Base-by-base conservation (phyloP, 1,140 invertebrate species). In the Zaprionus tsacasi region DNA sequence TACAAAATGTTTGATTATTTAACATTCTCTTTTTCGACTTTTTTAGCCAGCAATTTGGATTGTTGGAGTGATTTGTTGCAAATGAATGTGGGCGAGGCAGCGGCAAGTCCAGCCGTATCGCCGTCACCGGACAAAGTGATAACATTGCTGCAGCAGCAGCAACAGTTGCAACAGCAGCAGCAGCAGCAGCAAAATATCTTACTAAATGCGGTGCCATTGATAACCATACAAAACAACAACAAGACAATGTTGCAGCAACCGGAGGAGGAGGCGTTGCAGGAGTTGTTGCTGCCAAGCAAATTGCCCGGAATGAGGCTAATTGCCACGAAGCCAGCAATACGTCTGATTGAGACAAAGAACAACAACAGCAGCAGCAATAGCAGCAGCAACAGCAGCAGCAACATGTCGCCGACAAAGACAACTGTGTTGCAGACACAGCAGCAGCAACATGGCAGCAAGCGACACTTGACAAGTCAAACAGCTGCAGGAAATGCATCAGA, bases 61-160 rank as follows among this genome's bases (percentile, higher is more conserved):
- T 91, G 89, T 71, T 92, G 91, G 91, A 90, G 79, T 70, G 92
- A 93, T 54, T 80, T 93, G 68, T 55, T 92, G 71, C 91, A 92
- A 70, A 91, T 92, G 50, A 89, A 92, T 58, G 80, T 82, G 64
- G 75, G 59, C 6, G 81, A 89, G 57, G 55, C 79, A 67, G 70
- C 43, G 70, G 66, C 55, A 12, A 88, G 83, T 73, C 80, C 81
- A 17, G 59, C 82, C 0, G 71, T 88, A 17, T 82, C 90, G n/a
- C 78, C 81, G n/a, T 67, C 81, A 17, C 76, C 88, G 15, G 73
- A 70, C 70, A 82, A 82, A 55, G 82, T 70, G 40, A 48, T 69
- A 50, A 77, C 82, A 17, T 68, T 86, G 56, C 82, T 71, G n/a
- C 79, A 82, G 25, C 82, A 76, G 25, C 78, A 85, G 25, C 82